Evolutionary conservation across 2,888 invertebrate species (phyloP), one percentile per base, ranked within the genome.

Genomic region (Lasioglossum vierecki): DNA sequence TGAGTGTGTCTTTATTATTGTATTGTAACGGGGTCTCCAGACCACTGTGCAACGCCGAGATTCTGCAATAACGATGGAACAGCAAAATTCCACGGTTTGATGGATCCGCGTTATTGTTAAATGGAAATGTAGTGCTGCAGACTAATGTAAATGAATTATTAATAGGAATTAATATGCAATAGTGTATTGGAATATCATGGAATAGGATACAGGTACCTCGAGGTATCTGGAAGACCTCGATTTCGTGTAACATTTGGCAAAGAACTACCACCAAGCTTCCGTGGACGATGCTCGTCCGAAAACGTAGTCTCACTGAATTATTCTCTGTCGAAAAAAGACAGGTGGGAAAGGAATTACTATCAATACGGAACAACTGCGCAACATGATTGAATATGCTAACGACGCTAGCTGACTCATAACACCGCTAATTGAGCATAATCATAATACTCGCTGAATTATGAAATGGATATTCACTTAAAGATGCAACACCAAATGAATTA

Each of bases 351-450:
- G 44, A 44, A 71, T 11, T n/a, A 9, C 44, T 53, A 30, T 18
- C 63, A n/a, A 73, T 80, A 66, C 66, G 22, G 63, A 82, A 82
- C 82, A 78, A 77, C 60, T 44, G 41, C 35, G 76, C 73, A 53
- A n/a, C 30, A 57, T 77, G 74, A 78, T 78, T 78, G 60, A 41
- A 70, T 78, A 75, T 76, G 70, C 60, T 84, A 78, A 84, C 70
- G 82, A 60, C 35, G 26, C 60, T 5, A 60, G 77, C 76, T 75
- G 84, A 84, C 82, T 84, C 82, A 78, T 75, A 84, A 84, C 75
- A 35, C 82, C 60, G 57, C 82, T 82, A 84, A 84, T 84, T 82
- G 71, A 78, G 74, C 70, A 70, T 78, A 60, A 84, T 73, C 74
- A 77, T 60, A 60, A 22, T 49, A 77, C 15, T 71, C 49, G 53